Evolutionary conservation across 2,113 vertebrate genomes (phyloP).

Genomic region (Dunckerocampus dactyliophorus): DNA sequence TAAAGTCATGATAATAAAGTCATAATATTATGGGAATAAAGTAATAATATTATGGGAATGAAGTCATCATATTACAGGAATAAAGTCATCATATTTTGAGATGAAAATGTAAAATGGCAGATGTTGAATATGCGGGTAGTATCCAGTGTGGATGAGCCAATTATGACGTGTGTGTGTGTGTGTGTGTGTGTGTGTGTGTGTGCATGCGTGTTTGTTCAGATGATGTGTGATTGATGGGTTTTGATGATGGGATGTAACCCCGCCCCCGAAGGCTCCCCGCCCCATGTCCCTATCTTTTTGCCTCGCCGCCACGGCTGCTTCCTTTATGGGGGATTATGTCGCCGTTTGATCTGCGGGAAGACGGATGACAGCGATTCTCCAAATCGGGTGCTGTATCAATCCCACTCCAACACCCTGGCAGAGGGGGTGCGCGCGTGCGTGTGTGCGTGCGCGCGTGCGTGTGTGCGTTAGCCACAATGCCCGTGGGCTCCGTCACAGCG

Average conservation of each 20-base stretch:
- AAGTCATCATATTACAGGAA: too few species aligned
- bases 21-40: too few species aligned
- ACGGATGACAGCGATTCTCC: slow-evolving; percentile 69
- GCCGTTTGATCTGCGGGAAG: slow-evolving; percentile 68
- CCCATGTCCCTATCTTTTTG: slow-evolving; percentile 44
- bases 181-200: too few species aligned
- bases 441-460: slow-evolving; percentile 25
- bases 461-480: slow-evolving; percentile 61
- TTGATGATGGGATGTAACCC: slow-evolving; percentile 11
- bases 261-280: not conserved
- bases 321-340: slow-evolving; percentile 66
- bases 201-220: slow-evolving; percentile 1
- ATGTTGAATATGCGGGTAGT: not conserved
- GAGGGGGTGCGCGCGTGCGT: slow-evolving; percentile 36
- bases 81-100: not conserved
- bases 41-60: too few species aligned
- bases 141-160: not conserved
- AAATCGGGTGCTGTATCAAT: slow-evolving; percentile 70
- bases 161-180: not conserved
- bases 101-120: not conserved
- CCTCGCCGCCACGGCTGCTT: slow-evolving; percentile 46
- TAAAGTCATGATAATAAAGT: too few species aligned
- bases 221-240: slow-evolving; percentile 26
- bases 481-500: slow-evolving; percentile 66
- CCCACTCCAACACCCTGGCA: slow-evolving; percentile 54